Evolutionary conservation across 1,140 invertebrate species (phyloP).

Genomic region (Apocrypta bakeri): DNA sequence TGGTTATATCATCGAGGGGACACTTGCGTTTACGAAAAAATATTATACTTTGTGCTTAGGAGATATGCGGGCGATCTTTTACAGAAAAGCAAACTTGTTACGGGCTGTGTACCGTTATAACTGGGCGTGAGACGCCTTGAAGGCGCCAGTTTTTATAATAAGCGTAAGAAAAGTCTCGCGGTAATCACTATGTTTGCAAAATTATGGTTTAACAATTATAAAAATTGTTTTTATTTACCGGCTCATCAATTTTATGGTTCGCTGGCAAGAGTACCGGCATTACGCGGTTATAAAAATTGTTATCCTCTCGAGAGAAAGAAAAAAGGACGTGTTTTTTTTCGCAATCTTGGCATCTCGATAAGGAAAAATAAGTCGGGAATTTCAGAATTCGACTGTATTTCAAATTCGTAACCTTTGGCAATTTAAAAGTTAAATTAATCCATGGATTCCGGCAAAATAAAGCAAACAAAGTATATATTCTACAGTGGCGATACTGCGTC

Average conservation of each 20-base stretch:
- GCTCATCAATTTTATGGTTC: constrained; percentile 3
- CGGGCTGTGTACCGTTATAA: background rate
- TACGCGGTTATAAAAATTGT: background rate
- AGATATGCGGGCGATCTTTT: background rate
- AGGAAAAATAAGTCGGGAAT: background rate
- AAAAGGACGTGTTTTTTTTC: no score
- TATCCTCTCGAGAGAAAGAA: background rate
- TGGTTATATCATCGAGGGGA: no score
- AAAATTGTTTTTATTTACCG: background rate
- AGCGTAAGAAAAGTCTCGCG: constrained; percentile 7
- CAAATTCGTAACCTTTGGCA: background rate
- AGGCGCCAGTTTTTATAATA: background rate
- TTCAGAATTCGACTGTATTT: background rate
- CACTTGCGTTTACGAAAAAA: background rate
- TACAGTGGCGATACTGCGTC: background rate
- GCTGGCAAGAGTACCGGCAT: background rate
- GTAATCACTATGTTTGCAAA: constrained; percentile 8
- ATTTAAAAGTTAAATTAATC: background rate
- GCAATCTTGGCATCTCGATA: no score
- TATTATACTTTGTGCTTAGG: background rate
- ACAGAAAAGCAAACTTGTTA: background rate
- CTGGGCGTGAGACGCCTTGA: background rate
- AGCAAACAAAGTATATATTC: background rate
- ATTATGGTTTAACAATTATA: constrained; percentile 5
- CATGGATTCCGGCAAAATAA: background rate